Conservation (phyloP, 2,797 vertebrate genomes). For the Avahi laniger region DNA sequence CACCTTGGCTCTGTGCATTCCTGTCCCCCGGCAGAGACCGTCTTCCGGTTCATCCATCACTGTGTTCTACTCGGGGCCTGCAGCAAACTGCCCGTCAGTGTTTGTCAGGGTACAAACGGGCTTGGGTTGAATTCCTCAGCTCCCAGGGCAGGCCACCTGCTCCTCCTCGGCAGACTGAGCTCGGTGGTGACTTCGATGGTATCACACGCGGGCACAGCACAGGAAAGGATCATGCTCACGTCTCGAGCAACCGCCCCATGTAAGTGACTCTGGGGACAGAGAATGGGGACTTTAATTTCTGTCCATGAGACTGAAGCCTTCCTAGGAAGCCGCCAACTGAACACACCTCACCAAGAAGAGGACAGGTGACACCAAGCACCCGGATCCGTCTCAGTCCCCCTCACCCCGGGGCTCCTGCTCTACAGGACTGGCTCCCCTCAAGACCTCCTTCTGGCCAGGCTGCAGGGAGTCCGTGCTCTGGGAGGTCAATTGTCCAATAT, state of each 20-base stretch:
- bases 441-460: neutral
- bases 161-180: neutral
- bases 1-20: accelerated
- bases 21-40: neutral
- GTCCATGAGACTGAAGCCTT: neutral
- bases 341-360: neutral
- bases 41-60: neutral
- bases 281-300: neutral
- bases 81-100: neutral
- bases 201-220: accelerated
- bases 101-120: accelerated
- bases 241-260: neutral
- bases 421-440: accelerated
- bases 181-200: neutral
- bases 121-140: neutral
- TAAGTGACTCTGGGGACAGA: neutral
- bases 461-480: accelerated
- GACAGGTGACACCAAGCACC: neutral
- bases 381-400: accelerated
- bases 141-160: neutral
- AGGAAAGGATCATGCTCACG: neutral
- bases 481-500: neutral
- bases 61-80: neutral
- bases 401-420: neutral
- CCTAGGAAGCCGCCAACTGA: neutral